Percentiles rank a stretch among this genome's conserved stretches.
Evolutionary conservation across 2,797 vertebrate species (phyloP).

Genomic region (Holocentrus rufus): DNA sequence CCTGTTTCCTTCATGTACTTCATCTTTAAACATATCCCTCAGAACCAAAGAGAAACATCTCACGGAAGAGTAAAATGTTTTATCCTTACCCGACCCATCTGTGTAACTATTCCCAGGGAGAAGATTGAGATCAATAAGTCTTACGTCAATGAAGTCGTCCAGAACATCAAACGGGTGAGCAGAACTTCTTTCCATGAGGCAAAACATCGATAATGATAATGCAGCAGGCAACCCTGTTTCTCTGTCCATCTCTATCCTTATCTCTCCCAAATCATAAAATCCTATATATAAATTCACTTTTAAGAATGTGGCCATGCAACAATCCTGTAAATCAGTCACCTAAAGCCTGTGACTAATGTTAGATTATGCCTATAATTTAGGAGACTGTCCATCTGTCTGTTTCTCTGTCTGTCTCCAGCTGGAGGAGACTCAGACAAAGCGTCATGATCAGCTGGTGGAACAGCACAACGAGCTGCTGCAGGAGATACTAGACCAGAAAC

Average conservation of each 20-base stretch:
- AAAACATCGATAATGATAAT: constrained; percentile 8
- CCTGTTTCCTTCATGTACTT: not conserved
- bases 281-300: not conserved
- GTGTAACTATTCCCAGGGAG: constrained; percentile 83
- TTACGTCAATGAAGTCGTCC: constrained; percentile 97
- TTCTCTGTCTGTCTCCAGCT: constrained; percentile 77
- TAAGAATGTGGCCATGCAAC: too few species aligned
- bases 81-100: constrained; percentile 11
- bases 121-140: constrained; percentile 99
- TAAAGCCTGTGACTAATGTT: too few species aligned
- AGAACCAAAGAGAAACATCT: too few species aligned
- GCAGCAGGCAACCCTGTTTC: not conserved
- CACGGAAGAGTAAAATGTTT: not conserved
- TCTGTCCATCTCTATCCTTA: not conserved
- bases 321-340: too few species aligned
- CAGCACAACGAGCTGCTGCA: constrained; percentile 94
- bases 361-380: too few species aligned
- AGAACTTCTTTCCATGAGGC: too few species aligned
- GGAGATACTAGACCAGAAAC: constrained; percentile 94
- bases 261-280: constrained; percentile 5
- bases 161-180: constrained; percentile 96
- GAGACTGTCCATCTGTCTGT: constrained; percentile 7
- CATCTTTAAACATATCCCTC: too few species aligned
- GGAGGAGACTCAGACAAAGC: constrained; percentile 95
- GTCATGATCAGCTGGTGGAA: constrained; percentile 94